Evolutionary conservation across 2,888 invertebrate species (phyloP).

Genomic region (Agrochola litura): DNA sequence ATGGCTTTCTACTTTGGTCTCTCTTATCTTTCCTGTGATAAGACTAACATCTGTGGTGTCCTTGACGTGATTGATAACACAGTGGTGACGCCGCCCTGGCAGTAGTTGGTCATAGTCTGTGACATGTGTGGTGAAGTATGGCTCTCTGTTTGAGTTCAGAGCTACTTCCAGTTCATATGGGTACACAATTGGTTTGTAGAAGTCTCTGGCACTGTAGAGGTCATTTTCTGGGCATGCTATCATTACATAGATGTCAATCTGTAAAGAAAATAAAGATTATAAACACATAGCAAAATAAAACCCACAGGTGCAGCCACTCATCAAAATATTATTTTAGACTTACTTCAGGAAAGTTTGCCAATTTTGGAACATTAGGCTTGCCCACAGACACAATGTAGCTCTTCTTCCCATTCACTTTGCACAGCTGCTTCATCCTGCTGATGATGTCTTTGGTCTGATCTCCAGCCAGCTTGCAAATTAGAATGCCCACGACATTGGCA

Average conservation of each 20-base stretch:
- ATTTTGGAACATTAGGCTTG: slow-evolving; percentile 97
- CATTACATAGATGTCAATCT: slow-evolving; percentile 97
- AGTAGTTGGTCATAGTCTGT: slow-evolving; percentile 94
- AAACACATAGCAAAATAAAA: not conserved
- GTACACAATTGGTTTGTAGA: slow-evolving; percentile 97
- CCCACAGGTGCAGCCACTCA: not conserved
- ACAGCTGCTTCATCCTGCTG: slow-evolving; percentile 93
- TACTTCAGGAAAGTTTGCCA: slow-evolving; percentile 98
- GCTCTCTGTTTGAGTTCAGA: slow-evolving; percentile 91
- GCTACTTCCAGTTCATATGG: slow-evolving; percentile 98
- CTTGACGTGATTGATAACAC: slow-evolving; percentile 82
- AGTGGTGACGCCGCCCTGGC: slow-evolving; percentile 91
- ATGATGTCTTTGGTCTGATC: slow-evolving; percentile 94
- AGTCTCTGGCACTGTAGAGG: slow-evolving; percentile 95
- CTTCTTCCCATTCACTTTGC: slow-evolving; percentile 95
- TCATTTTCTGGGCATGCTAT: slow-evolving; percentile 98
- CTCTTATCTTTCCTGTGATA: slow-evolving; percentile 93
- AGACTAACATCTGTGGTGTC: slow-evolving; percentile 93
- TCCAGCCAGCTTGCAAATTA: slow-evolving; percentile 97
- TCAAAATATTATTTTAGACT: slow-evolving; percentile 49
- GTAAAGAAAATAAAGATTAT: slow-evolving; percentile 60
- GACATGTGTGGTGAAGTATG: slow-evolving; percentile 91
- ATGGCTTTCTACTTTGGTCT: slow-evolving; percentile 80
- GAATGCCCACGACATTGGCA: slow-evolving; percentile 95
- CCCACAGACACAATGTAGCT: slow-evolving; percentile 98